Percentiles rank a stretch among this genome's conserved stretches.
These are phyloP conservation scores for Bedellia somnulentella DNA, from an alignment of 2,888 invertebrate genomes.

Conservation along the genomic window DNA sequence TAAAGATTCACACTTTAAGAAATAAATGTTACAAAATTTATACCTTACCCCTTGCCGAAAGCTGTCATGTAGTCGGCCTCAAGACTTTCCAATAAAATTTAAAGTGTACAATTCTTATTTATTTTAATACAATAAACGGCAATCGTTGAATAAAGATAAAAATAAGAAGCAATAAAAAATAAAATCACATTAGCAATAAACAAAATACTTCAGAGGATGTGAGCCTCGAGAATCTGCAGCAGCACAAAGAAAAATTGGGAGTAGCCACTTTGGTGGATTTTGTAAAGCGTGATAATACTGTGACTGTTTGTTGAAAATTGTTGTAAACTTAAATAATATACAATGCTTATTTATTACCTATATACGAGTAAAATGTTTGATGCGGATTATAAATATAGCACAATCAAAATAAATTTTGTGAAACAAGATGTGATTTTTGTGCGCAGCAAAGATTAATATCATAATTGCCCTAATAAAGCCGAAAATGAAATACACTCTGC, in stretches of 20 bases:
- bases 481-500: too few relatives aligned
- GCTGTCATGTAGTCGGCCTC: conserved; percentile 54
- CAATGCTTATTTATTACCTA: too few relatives aligned
- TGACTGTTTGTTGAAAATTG: too few relatives aligned
- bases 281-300: too few relatives aligned
- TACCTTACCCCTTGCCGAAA: conserved; percentile 56
- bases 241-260: conserved; percentile 1
- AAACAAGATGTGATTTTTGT: too few relatives aligned
- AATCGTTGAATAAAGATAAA: conserved; percentile 63
- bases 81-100: conserved; percentile 62
- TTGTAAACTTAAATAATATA: too few relatives aligned
- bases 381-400: too few relatives aligned
- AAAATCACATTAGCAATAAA: conserved; percentile 63
- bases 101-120: conserved; percentile 61
- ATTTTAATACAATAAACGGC: conserved; percentile 63
- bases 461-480: too few relatives aligned
- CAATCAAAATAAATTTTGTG: too few relatives aligned
- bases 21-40: conserved; percentile 62
- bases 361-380: too few relatives aligned
- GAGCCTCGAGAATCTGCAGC: conserved; percentile 41
- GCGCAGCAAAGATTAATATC: too few relatives aligned
- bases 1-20: conserved; percentile 62
- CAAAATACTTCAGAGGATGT: conserved; percentile 63
- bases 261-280: too few relatives aligned
- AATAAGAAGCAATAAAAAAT: conserved; percentile 59